Conservation (phyloP, 35 echinoderm and acorn worm genomes). For the Acanthaster planci region DNA sequence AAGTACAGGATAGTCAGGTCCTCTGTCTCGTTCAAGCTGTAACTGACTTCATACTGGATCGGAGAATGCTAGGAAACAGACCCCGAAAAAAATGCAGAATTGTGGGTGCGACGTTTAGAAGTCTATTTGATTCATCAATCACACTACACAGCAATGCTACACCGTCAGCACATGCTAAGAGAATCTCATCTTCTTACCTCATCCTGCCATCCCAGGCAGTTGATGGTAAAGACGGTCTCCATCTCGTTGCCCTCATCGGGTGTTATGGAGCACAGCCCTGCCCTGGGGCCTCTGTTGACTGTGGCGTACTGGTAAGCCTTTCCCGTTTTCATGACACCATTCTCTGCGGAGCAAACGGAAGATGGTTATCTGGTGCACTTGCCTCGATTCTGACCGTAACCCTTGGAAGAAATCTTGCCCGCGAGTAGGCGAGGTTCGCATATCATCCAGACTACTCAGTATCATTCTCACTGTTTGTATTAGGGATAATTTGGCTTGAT, state of each 20-base stretch:
- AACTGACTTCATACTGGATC: conserved; percentile 75
- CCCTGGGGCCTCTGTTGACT: conserved; percentile 74
- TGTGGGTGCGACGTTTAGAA: background rate
- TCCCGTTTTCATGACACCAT: background rate
- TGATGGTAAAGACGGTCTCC: conserved; percentile 58
- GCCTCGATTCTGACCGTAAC: no score
- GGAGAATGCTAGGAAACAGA: conserved; percentile 55
- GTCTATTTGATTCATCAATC: no score
- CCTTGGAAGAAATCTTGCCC: no score
- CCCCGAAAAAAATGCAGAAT: background rate
- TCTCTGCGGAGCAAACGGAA: background rate
- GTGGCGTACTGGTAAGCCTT: conserved; percentile 62
- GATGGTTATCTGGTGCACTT: background rate
- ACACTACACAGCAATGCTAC: no score
- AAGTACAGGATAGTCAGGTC: conserved; percentile 76
- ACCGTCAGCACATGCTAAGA: no score
- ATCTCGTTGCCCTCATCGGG: conserved; percentile 66
- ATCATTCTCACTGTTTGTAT: no score
- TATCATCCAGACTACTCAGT: no score
- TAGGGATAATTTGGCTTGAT: no score
- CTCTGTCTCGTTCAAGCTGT: conserved; percentile 66
- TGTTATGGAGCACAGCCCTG: conserved; percentile 58
- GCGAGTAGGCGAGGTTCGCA: no score
- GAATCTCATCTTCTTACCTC: conserved; percentile 68
- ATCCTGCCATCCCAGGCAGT: conserved; percentile 84